Base-by-base conservation (phyloP, 1,140 invertebrate species). In the Archegozetes longisetosus region DNA sequence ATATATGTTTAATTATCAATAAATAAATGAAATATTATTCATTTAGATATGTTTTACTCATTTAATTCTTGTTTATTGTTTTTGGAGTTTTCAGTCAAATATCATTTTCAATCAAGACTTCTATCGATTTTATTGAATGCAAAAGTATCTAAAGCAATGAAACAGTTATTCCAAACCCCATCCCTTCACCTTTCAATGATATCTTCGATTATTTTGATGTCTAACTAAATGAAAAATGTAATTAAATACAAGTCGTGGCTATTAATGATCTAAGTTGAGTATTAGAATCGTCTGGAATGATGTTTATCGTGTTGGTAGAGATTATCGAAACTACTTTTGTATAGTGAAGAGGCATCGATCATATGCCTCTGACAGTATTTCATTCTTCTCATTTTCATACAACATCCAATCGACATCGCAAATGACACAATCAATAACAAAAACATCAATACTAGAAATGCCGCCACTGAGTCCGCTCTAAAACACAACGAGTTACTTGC, bases 391-490 rank as follows among this genome's bases (percentile, higher is more conserved):
- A 62, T 52, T 53, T 55, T 58, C 3, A 58, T 17, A 23, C 61
- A 62, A 58, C 28, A 60, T 25, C 61, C 49, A 54, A 62, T 49
- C 0, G 61, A 62, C 4, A 53, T 58, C 9, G 22, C 26, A 20
- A 58, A 46, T 26, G 61, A 52, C 0, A 57, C 40, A 0, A 47
- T 24, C 26, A 62, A 29, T 17, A 62, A 22, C 3, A 49, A 1
- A 2, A 46, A 20, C 1, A 62, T 25, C 9, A 24, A 17, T 17
- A 57, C n/a, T 14, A 58, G 22, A 2, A 62, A 25, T 9, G 26
- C 27, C 24, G 23, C 40, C 3, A 57, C 22, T 12, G 25, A 3
- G 12, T 17, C 23, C 3, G 40, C n/a, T 32, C 49, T 51, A 22
- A 57, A 20, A 58, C 32, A 47, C 13, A 62, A 20, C 17, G 29